These are phyloP conservation scores for Bombylius major DNA, from an alignment of 2,888 invertebrate species.

Conservation along the genomic window DNA sequence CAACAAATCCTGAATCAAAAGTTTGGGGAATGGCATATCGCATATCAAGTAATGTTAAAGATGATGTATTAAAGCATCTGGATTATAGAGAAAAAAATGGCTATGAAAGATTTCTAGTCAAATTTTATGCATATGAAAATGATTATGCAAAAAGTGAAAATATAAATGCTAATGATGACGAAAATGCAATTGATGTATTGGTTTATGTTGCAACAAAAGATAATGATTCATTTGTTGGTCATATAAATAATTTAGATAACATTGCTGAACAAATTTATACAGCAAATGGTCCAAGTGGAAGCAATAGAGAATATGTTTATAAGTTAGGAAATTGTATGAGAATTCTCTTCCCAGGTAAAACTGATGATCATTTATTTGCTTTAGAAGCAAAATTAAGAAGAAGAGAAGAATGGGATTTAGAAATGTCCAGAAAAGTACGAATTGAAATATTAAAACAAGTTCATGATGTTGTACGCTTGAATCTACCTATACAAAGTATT, in stretches of 20 bases:
- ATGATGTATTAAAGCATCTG: constrained; percentile 62
- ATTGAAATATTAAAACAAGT: background rate
- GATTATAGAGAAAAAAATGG: constrained; percentile 91
- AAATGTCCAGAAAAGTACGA: background rate
- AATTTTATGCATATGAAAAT: constrained; percentile 52
- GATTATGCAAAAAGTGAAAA: constrained; percentile 39
- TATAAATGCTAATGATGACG: constrained; percentile 15
- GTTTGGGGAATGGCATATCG: constrained; percentile 92
- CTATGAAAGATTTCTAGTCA: constrained; percentile 57
- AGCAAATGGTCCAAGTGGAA: constrained; percentile 72
- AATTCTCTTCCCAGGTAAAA: constrained; percentile 52
- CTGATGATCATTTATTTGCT: constrained; percentile 64
- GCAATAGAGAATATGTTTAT: constrained; percentile 84
- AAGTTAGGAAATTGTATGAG: constrained; percentile 71
- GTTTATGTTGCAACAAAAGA: constrained; percentile 72
- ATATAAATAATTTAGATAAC: constrained; percentile 51
- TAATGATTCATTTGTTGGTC: constrained; percentile 64
- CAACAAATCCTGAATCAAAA: constrained; percentile 42
- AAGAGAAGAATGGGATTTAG: background rate
- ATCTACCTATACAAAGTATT: background rate
- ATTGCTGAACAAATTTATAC: constrained; percentile 69
- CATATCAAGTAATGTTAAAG: constrained; percentile 55
- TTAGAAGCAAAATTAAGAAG: constrained; percentile 43
- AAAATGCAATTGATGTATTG: constrained; percentile 34
- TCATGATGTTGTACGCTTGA: background rate